Conservation (phyloP, 2,113 vertebrate genomes). For the Stegastes partitus region DNA sequence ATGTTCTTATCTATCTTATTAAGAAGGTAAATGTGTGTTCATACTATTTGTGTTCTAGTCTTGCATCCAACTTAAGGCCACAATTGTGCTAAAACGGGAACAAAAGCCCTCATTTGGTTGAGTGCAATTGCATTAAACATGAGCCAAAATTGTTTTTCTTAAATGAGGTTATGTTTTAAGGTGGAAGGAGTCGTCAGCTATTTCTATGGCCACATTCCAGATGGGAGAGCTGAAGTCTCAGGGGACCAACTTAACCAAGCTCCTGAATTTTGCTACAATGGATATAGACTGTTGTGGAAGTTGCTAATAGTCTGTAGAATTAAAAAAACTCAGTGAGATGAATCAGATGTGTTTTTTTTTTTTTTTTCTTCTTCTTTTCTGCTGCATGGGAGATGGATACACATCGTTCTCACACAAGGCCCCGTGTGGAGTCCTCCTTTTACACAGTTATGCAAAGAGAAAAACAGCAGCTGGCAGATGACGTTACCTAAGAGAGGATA, state of each 20-base stretch:
- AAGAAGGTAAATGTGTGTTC: too few relatives aligned
- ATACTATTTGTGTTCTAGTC: too few relatives aligned
- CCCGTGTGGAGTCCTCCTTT: background rate
- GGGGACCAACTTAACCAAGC: background rate
- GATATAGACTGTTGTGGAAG: background rate
- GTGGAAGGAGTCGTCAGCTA: background rate
- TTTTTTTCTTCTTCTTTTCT: background rate
- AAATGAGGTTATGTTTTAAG: background rate
- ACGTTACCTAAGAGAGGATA: background rate
- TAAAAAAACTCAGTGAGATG: background rate
- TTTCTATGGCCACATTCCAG: background rate
- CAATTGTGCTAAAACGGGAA: too few relatives aligned
- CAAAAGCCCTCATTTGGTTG: too few relatives aligned
- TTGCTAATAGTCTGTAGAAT: background rate
- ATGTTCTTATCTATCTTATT: too few relatives aligned
- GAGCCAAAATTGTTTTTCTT: too few relatives aligned
- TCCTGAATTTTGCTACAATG: background rate
- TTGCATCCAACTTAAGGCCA: too few relatives aligned
- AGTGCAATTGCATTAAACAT: too few relatives aligned
- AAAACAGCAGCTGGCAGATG: background rate
- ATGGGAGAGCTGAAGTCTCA: conserved; percentile 11
- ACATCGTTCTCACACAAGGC: background rate
- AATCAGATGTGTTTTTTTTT: background rate
- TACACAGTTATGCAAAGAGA: background rate
- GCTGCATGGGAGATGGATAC: background rate